Evolutionary conservation across 2,888 invertebrate species (phyloP), one percentile per base, ranked within the genome.

Genomic region (Cantharis flavilabris): DNA sequence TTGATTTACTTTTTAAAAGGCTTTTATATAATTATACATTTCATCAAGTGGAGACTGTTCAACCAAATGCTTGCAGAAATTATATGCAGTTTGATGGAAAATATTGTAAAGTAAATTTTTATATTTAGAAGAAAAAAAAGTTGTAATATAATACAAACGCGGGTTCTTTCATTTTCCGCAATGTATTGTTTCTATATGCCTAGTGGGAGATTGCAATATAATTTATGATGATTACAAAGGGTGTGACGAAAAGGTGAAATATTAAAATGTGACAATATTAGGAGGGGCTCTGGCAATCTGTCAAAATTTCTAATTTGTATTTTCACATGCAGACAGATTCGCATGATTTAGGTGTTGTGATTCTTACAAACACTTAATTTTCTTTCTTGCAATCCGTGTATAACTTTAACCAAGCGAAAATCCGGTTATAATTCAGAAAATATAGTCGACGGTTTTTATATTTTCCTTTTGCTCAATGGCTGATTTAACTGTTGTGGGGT

Each of bases 171-270:
- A 49, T 49, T 49, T 49, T 49, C 14, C 20, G 49, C 62, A 64
- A 62, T 49, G 67, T 70, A 77, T 77, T 78, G 76, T 75, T 76
- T 78, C 78, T 78, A 62, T 23, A 20, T 67, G 23, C 26, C 20
- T 67, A 67, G 23, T n/a, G 23, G 26, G 49, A 23, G 76, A 73
- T 73, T 73, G 71, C 75, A 72, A 30, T 62, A 76, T 80, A 81
- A 83, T 83, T 82, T 83, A 82, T 82, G 81, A 76, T 83, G 83
- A 83, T 83, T 83, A 80, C 82, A 72, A 80, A 80, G 81, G 82
- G 83, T 80, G 82, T 82, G 82, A 82, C 83, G 77, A 81, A 82
- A 81, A 81, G 82, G 81, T 83, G 82, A 83, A 82, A 83, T 83
- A 83, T 83, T 83, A 81, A 82, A 82, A 82, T 81, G 82, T 81